Conservation (phyloP, 2,113 vertebrate genomes). For the Typhlomys cinereus region DNA sequence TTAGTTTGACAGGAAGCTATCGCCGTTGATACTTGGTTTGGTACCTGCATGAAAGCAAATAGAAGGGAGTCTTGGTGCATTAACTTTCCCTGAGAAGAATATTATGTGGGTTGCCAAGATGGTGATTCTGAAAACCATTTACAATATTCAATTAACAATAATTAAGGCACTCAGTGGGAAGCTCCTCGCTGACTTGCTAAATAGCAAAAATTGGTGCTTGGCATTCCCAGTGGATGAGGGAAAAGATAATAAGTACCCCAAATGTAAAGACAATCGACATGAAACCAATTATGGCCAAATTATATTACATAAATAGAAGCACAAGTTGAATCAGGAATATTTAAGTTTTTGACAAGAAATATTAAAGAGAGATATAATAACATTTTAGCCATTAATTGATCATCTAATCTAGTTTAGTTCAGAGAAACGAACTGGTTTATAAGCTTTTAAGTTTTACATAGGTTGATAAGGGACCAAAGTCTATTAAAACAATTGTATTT, state of each 20-base stretch:
- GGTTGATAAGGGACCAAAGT: conserved; percentile 66
- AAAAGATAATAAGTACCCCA: conserved; percentile 78
- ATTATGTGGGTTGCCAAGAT: conserved; percentile 50
- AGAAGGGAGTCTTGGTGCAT: conserved; percentile 30
- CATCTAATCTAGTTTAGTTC: conserved; percentile 73
- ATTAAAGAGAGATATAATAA: conserved; percentile 77
- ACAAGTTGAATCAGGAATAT: conserved; percentile 74
- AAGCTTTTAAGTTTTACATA: conserved; percentile 57
- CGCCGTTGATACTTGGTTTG: neutral
- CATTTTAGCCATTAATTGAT: conserved; percentile 78
- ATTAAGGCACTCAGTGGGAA: conserved; percentile 79
- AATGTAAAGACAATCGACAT: conserved; percentile 76
- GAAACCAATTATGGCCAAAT: conserved; percentile 79
- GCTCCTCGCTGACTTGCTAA: conserved; percentile 78
- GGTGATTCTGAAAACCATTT: conserved; percentile 72
- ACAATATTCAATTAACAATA: conserved; percentile 82
- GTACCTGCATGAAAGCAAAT: neutral
- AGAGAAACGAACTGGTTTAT: conserved; percentile 58
- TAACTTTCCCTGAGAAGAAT: conserved; percentile 57
- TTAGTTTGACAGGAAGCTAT: neutral
- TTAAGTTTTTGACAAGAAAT: conserved; percentile 74
- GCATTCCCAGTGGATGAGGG: conserved; percentile 68
- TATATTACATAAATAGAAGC: conserved; percentile 76
- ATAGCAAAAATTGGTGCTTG: conserved; percentile 76
- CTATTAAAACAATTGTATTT: conserved; percentile 67